A percentile compares a stretch with the other conserved stretches of the same genome.
phyloP scores from a whole-genome alignment of 92 coral and sea anemone species.

The Parazoanthus atlanticus region DNA sequence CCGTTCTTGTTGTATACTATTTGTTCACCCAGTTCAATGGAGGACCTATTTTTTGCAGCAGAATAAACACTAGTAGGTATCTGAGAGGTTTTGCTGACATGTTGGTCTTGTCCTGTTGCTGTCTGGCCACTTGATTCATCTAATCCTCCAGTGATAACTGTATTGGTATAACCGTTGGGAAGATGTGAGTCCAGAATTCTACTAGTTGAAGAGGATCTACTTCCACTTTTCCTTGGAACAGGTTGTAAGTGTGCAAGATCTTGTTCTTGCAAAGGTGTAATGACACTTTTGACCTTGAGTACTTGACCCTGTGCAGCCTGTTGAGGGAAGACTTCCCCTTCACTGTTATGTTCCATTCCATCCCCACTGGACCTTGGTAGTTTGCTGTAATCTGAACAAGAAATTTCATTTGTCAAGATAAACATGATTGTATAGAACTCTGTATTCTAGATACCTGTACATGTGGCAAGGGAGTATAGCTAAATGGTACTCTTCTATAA shows the following conservation, averaged over 20 bases:
- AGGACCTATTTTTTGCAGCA: not conserved
- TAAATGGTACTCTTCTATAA: not conserved
- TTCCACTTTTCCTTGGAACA: not conserved
- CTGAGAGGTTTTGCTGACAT: not conserved
- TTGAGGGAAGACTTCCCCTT: conserved; percentile 39
- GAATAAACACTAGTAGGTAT: not conserved
- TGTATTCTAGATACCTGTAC: too few relatives aligned
- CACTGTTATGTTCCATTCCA: conserved; percentile 83
- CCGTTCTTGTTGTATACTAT: not conserved
- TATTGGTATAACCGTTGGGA: not conserved
- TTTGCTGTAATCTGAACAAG: conserved; percentile 72
- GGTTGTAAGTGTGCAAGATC: conserved; percentile 21
- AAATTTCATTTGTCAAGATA: not conserved
- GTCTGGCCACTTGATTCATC: not conserved
- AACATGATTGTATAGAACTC: too few relatives aligned
- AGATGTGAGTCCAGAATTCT: not conserved
- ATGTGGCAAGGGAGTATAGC: too few relatives aligned
- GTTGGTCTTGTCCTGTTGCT: conserved; percentile 1
- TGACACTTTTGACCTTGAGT: not conserved
- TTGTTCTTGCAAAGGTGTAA: conserved; percentile 8
- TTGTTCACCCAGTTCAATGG: not conserved
- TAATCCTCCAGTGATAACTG: not conserved
- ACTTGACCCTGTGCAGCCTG: not conserved
- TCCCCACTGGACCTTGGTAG: conserved; percentile 98
- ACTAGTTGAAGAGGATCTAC: not conserved